Conservation (phyloP, 2,888 invertebrate genomes). For the Ophion ellenae region DNA sequence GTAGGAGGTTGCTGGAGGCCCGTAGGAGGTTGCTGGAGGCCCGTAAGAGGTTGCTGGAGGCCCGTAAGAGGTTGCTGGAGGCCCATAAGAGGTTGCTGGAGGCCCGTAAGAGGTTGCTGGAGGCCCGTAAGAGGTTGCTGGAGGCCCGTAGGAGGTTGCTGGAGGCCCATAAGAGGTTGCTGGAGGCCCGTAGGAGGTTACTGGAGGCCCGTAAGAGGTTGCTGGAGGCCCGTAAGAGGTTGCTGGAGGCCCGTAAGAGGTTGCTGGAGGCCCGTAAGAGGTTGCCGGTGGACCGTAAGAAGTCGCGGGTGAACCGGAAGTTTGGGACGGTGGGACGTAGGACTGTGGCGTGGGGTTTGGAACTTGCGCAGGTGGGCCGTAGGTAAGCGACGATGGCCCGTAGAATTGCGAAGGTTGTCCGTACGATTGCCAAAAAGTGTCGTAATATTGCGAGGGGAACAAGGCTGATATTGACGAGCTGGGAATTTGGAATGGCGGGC, state of each 20-base stretch:
- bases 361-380: constrained; percentile 24
- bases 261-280: constrained; percentile 35
- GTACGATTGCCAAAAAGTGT: constrained; percentile 35
- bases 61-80: constrained; percentile 35
- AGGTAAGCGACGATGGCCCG: constrained; percentile 23
- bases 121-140: constrained; percentile 35
- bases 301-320: constrained; percentile 28
- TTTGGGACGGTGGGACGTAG: constrained; percentile 33
- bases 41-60: constrained; percentile 39
- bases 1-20: constrained; percentile 33
- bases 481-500: constrained; percentile 22
- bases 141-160: constrained; percentile 33
- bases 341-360: constrained; percentile 27
- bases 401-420: constrained; percentile 32
- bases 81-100: constrained; percentile 29
- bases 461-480: constrained; percentile 26
- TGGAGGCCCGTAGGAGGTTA: constrained; percentile 34
- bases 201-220: constrained; percentile 42
- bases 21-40: constrained; percentile 33
- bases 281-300: constrained; percentile 37
- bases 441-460: constrained; percentile 25
- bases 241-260: constrained; percentile 41
- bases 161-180: constrained; percentile 33
- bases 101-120: constrained; percentile 43
- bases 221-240: constrained; percentile 43